Base-by-base conservation (phyloP, 2,888 invertebrate species). In the Drosophila tanythrix region DNA sequence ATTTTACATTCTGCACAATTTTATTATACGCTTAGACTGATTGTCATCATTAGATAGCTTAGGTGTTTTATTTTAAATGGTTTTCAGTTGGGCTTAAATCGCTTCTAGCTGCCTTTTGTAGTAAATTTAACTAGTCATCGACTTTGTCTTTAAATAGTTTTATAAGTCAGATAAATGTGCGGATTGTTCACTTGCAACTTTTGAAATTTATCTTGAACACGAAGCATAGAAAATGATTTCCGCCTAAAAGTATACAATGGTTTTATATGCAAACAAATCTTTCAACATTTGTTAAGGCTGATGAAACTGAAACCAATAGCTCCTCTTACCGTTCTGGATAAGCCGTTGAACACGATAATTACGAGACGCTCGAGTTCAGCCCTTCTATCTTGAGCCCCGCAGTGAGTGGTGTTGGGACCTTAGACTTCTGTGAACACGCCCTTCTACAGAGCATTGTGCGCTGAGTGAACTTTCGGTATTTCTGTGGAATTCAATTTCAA, bases 401-500 rank as follows among this genome's bases (percentile, higher is more conserved):
- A 3, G n/a, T 48, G 53, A 35, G 27, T 35, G 35, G 60, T 35
- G 50, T 50, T 18, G 27, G 27, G 27, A 27, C 27, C 18, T 50
- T 50, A 18, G 18, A 18, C 18, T 10, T 51, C 29, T 29, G 15
- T 7, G 33, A 27, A 53, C 21, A 10, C 38, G 13, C 21, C 25
- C 36, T 36, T 27, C 53, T 5, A 15, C 6, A 35, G 29, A 38
- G 48, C 21, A 33, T 50, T 59, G n/a, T 25, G 70, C 55, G 69
- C 59, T 51, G 62, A 52, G 50, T 67, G 70, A 86, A 88, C 78
- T 88, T 88, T 84, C 27, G 87, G 87, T 87, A 89, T 89, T 86
- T 84, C 81, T 86, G 64, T 74, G 89, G 87, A 89, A 89, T 85
- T 89, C 76, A 83, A 85, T 85, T 85, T 89, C 84, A 89, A 89